Evolutionary conservation across 2,888 invertebrate species (phyloP).

Genomic region (Ganaspis brasiliensis): DNA sequence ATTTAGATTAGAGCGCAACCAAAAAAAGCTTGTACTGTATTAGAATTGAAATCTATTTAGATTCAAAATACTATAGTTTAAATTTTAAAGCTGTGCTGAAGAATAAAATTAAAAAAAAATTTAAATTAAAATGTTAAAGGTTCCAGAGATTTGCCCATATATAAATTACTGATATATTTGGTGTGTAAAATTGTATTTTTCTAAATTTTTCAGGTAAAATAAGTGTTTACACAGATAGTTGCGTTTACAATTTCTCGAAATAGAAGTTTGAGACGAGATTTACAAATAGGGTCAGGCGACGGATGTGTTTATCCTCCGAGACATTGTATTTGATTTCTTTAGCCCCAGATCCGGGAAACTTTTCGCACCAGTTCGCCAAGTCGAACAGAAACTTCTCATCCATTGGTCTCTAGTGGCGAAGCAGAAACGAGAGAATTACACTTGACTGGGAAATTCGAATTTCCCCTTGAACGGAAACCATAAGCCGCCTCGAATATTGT

Average conservation of each 20-base stretch:
- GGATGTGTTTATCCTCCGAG: slow-evolving; percentile 2
- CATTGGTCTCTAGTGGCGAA: slow-evolving; percentile 31
- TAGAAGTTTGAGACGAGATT: slow-evolving; percentile 13
- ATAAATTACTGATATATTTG: too few relatives aligned
- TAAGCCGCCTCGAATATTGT: not conserved
- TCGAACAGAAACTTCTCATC: slow-evolving; percentile 23
- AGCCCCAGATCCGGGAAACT: slow-evolving; percentile 4
- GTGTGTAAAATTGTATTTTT: too few relatives aligned
- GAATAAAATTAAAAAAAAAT: too few relatives aligned
- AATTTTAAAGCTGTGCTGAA: too few relatives aligned
- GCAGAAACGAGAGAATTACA: slow-evolving; percentile 17
- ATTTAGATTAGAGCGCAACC: too few relatives aligned
- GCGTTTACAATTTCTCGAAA: not conserved
- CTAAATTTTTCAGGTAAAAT: too few relatives aligned
- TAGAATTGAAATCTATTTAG: too few relatives aligned
- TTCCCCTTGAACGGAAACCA: not conserved
- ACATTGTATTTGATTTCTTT: slow-evolving; percentile 39
- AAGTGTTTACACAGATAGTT: not conserved
- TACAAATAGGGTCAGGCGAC: not conserved
- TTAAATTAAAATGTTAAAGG: too few relatives aligned
- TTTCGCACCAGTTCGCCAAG: slow-evolving; percentile 24
- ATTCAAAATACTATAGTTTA: too few relatives aligned
- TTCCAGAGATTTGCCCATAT: too few relatives aligned
- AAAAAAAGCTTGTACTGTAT: too few relatives aligned
- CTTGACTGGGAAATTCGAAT: slow-evolving; percentile 13